Evolutionary conservation across 2,888 invertebrate species (phyloP).

Genomic region (Galeruca laticollis): DNA sequence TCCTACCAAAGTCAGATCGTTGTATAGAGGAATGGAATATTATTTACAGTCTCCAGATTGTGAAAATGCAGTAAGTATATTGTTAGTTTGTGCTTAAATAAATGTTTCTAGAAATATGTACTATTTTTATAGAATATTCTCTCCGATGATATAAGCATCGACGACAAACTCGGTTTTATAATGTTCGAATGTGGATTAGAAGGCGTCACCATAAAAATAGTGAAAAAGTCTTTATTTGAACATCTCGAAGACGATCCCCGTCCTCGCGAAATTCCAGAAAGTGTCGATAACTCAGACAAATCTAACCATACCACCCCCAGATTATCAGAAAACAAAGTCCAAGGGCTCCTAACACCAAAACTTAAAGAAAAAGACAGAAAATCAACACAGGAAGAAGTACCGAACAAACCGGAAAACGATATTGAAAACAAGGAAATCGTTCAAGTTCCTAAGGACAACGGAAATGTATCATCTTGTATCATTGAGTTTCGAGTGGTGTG

Average conservation of each 20-base stretch:
- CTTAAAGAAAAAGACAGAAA: conserved; percentile 42
- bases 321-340: conserved; percentile 43
- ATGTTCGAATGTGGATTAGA: conserved; percentile 98
- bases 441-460: conserved; percentile 72
- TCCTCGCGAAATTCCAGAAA: conserved; percentile 49
- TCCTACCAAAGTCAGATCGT: conserved; percentile 77
- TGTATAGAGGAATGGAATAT: conserved; percentile 71
- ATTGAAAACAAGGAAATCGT: conserved; percentile 49
- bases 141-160: conserved; percentile 65
- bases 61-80: conserved; percentile 61
- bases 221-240: conserved; percentile 82
- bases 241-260: conserved; percentile 64
- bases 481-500: conserved; percentile 92
- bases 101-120: not conserved
- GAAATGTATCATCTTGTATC: conserved; percentile 86
- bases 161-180: conserved; percentile 86
- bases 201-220: conserved; percentile 84
- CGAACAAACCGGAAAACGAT: conserved; percentile 46
- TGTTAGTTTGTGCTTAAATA: not conserved
- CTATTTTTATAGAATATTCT: conserved; percentile 43
- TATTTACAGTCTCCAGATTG: conserved; percentile 64
- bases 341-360: conserved; percentile 35
- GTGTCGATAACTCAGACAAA: conserved; percentile 46
- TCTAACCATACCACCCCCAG: conserved; percentile 52
- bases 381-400: conserved; percentile 40